These are phyloP conservation scores for Colossoma macropomum DNA, from an alignment of 2,113 vertebrate species.

Conservation along the genomic window DNA sequence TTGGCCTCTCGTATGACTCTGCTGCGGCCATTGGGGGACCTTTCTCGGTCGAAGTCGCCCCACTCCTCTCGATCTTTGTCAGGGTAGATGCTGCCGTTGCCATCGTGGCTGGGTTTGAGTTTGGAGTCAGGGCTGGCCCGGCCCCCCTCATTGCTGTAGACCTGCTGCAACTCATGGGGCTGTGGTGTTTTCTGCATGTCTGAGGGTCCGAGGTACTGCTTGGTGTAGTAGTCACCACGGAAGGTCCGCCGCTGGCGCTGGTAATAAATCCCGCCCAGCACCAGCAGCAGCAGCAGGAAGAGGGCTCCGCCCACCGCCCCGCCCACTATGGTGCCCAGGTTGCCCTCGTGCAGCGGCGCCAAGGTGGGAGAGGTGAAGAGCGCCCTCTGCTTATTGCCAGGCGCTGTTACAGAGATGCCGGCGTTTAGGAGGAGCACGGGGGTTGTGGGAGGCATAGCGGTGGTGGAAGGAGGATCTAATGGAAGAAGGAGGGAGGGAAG, in stretches of 20 bases:
- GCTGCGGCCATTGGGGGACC: conserved; percentile 75
- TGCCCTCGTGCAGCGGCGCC: conserved; percentile 88
- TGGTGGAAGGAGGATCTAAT: conserved; percentile 98
- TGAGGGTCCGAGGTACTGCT: conserved; percentile 90
- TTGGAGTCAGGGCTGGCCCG: conserved; percentile 80
- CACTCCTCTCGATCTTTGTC: conserved; percentile 91
- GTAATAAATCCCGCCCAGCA: conserved; percentile 86
- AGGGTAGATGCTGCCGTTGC: conserved; percentile 74
- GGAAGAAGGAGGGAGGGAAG: conserved; percentile 83
- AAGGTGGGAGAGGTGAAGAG: conserved; percentile 89
- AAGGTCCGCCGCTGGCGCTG: conserved; percentile 91
- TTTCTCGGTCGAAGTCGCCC: conserved; percentile 84
- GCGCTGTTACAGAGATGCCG: conserved; percentile 87
- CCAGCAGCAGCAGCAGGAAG: conserved; percentile 89
- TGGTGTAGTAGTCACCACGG: conserved; percentile 94
- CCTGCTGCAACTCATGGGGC: conserved; percentile 86
- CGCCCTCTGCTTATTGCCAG: conserved; percentile 82
- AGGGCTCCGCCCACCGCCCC: conserved; percentile 94
- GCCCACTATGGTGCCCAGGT: conserved; percentile 90
- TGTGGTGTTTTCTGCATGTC: conserved; percentile 93
- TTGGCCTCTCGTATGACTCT: conserved; percentile 75
- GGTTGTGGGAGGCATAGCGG: conserved; percentile 91
- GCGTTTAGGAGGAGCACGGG: conserved; percentile 88
- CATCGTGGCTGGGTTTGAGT: conserved; percentile 82
- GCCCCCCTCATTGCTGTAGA: conserved; percentile 76